Base-by-base conservation (phyloP, 37 sponge, comb jelly and placozoan genomes). In the Mnemiopsis leidyi region DNA sequence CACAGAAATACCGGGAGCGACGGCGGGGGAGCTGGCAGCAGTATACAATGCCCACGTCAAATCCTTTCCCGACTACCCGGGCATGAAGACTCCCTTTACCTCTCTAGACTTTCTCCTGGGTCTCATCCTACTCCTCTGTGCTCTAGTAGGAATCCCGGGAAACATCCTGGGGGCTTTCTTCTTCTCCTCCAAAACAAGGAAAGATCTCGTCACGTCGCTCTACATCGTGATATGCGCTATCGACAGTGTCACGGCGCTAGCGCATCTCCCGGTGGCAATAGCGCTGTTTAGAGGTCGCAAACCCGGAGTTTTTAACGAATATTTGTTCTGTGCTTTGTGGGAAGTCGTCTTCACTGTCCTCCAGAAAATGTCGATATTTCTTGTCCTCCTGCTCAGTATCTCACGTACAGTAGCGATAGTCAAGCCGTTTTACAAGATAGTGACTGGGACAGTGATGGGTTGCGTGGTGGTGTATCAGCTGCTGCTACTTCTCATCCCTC, bases 381-480 rank as follows among this genome's bases (percentile, higher is more conserved):
- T 85, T 13, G 90, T 85, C 2, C 61, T 85, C 0, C 24, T 85
- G 61, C 90, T 85, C 30, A 85, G 90, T 29, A 40, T 40, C n/a
- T 36, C 90, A n/a, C 39, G 90, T 7, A 85, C 90, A 3, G 36
- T 85, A 26, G 90, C 90, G 0, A 85, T 85, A 16, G 90, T 39
- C 38, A 85, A 85, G 30, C 90, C 90, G 25, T 85, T 85, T 61
- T 85, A 85, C 48, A 85, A 85, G 90, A 40, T 38, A 39, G 1
- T 0, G 2, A 40, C n/a, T 0, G 24, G 48, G 25, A 28, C 35
- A 1, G 90, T 85, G 24, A 38, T 85, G 90, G 48, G 40, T 5
- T 25, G 61, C 21, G 36, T 85, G 3, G 48, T 85, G 61, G 90
- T 9, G 25, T 85, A 85, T 28, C 90, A 25, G 30, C 5, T 85